Evolutionary conservation across 2,113 vertebrate genomes (phyloP).

Genomic region (Catagonus wagneri): DNA sequence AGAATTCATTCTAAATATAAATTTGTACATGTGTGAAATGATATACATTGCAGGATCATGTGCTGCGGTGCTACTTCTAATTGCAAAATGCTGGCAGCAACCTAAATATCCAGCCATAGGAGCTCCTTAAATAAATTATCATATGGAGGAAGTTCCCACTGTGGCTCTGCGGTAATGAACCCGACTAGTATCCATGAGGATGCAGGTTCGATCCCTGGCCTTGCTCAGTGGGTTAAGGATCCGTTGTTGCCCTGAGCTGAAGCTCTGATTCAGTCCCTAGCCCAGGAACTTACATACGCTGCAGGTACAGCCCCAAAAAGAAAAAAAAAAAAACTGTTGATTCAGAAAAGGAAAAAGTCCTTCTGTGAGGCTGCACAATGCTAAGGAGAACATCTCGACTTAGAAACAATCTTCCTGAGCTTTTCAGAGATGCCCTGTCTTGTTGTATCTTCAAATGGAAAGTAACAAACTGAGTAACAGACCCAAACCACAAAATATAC

Average conservation of each 20-base stretch:
- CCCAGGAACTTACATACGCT: too few species aligned
- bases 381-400: not conserved
- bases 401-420: not conserved
- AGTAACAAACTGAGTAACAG: not conserved
- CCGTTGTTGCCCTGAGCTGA: too few species aligned
- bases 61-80: slow-evolving; percentile 7
- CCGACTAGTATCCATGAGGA: too few species aligned
- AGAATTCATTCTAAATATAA: slow-evolving; percentile 65
- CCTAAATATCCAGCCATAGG: not conserved
- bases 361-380: not conserved
- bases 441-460: not conserved
- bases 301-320: too few species aligned
- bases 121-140: slow-evolving; percentile 11
- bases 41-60: not conserved
- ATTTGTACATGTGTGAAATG: slow-evolving; percentile 11
- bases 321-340: not conserved
- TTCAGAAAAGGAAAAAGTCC: not conserved
- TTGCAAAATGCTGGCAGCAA: not conserved
- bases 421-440: not conserved
- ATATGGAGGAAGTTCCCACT: too few species aligned
- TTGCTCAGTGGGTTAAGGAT: too few species aligned
- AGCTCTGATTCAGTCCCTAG: too few species aligned
- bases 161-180: too few species aligned
- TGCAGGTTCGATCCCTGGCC: too few species aligned
- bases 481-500: not conserved